These are phyloP conservation scores for Empis livida DNA, from an alignment of 2,888 invertebrate species.

Conservation along the genomic window DNA sequence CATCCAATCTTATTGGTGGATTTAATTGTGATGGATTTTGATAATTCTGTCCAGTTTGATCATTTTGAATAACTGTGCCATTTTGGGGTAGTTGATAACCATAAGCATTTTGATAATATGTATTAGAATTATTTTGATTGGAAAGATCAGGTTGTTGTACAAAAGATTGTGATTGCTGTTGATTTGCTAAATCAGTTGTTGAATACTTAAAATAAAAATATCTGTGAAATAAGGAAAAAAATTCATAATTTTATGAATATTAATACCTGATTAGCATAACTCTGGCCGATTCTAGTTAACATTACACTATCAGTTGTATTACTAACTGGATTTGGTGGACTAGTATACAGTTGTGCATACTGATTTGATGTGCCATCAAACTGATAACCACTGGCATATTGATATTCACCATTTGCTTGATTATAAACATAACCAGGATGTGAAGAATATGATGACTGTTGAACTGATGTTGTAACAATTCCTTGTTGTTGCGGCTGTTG, in stretches of 20 bases:
- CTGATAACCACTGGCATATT: constrained; percentile 51
- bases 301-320: constrained; percentile 10
- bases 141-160: constrained; percentile 6
- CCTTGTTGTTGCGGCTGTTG: constrained; percentile 7
- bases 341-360: constrained; percentile 25
- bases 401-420: constrained; percentile 41
- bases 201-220: no score
- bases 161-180: not conserved
- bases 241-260: constrained; percentile 1
- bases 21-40: constrained; percentile 4
- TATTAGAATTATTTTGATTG: constrained; percentile 20
- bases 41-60: not conserved
- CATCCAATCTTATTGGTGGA: no score
- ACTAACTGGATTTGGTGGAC: constrained; percentile 9
- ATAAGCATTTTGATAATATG: constrained; percentile 17
- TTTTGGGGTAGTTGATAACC: not conserved
- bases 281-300: constrained; percentile 1
- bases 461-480: not conserved
- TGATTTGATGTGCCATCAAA: constrained; percentile 17
- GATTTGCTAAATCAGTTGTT: no score
- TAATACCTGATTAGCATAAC: constrained; percentile 9
- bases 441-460: not conserved
- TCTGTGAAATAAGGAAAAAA: no score
- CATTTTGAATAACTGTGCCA: not conserved
- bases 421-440: constrained; percentile 52